Conservation (phyloP, 1,140 invertebrate species). For the Neodiprion fabricii region DNA sequence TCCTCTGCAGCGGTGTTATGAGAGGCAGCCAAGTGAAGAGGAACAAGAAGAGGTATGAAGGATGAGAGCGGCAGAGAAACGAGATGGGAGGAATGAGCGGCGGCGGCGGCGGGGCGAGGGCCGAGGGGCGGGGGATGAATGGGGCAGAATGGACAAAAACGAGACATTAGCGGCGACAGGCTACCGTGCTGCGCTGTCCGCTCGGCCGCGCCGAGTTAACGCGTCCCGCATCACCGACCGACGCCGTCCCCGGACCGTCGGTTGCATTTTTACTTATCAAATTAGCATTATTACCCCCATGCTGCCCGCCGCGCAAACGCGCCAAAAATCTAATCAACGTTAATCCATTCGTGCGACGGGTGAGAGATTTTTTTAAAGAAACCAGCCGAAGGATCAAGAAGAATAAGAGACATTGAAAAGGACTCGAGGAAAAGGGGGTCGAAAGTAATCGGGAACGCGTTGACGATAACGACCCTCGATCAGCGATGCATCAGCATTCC, state of each 20-base stretch:
- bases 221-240: too few species aligned
- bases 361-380: conserved; percentile 16
- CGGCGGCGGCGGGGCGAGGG: conserved; percentile 13
- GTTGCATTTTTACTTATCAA: conserved; percentile 53
- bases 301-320: conserved; percentile 18
- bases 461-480: conserved; percentile 36
- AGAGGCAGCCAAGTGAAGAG: conserved; percentile 9
- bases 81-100: not conserved
- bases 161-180: conserved; percentile 53
- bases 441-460: not conserved
- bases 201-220: conserved; percentile 18
- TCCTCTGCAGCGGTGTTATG: conserved; percentile 35
- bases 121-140: conserved; percentile 20
- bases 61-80: conserved; percentile 15
- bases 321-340: conserved; percentile 54
- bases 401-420: too few species aligned
- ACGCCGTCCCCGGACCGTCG: conserved; percentile 50
- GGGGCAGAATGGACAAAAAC: conserved; percentile 45
- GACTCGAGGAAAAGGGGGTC: not conserved
- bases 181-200: conserved; percentile 43
- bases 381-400: not conserved
- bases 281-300: conserved; percentile 56
- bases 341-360: too few species aligned
- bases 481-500: too few species aligned
- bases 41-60: conserved; percentile 18